A percentile compares a stretch with the other conserved stretches of the same genome.
These are phyloP conservation scores for Darevskia nairensis DNA, from an alignment of 2,797 vertebrate genomes.

Conservation along the genomic window DNA sequence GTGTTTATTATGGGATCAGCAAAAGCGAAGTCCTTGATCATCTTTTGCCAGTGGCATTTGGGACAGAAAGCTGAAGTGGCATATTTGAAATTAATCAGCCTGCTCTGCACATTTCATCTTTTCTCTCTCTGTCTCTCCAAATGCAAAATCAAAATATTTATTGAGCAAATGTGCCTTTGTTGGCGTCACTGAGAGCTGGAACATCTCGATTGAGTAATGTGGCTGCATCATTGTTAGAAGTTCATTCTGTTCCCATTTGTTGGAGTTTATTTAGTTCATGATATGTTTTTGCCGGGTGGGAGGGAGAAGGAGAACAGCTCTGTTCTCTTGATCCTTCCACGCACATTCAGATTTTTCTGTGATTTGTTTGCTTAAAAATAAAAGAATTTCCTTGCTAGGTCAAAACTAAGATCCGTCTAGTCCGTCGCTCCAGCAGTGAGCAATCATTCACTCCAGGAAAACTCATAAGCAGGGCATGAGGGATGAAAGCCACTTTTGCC, in stretches of 20 bases:
- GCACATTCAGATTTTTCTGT: background rate
- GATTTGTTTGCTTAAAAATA: background rate
- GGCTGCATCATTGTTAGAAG: background rate
- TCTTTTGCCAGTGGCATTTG: background rate
- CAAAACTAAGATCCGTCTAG: background rate
- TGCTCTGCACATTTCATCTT: background rate
- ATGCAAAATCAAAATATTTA: slow-evolving; percentile 28
- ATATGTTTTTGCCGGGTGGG: background rate
- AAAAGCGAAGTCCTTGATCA: background rate
- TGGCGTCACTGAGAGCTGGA: slow-evolving; percentile 18
- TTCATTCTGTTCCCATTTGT: slow-evolving; percentile 1
- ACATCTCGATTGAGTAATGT: slow-evolving; percentile 16
- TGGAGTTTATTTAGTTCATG: background rate
- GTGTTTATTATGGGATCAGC: background rate
- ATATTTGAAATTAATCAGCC: background rate
- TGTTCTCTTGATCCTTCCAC: background rate
- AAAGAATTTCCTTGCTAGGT: background rate
- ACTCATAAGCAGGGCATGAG: background rate
- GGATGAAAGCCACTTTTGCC: background rate
- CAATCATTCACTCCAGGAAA: background rate
- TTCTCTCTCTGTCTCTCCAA: background rate
- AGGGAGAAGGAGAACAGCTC: background rate
- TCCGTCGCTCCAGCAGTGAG: background rate
- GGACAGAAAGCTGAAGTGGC: background rate
- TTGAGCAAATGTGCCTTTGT: background rate